These are phyloP conservation scores for Tonatia bakeri DNA, from an alignment of 2,113 vertebrate species.

Conservation along the genomic window DNA sequence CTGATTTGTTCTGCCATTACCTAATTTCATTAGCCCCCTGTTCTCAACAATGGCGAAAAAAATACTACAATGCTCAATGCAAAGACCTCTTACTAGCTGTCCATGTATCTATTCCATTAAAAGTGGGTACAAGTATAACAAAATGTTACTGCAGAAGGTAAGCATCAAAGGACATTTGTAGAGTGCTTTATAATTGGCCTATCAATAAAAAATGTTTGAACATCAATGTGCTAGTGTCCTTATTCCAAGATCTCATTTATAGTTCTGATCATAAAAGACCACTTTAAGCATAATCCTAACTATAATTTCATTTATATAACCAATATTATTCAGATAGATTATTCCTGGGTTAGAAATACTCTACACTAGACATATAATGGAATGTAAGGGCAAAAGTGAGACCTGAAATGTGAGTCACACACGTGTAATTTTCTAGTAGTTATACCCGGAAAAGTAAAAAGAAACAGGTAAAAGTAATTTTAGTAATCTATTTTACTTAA, in stretches of 20 bases:
- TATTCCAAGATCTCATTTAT: not conserved
- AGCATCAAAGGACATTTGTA: not conserved
- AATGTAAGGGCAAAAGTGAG: not conserved
- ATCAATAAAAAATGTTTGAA: constrained; percentile 23
- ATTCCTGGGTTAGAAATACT: not conserved
- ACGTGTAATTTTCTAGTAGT: not conserved
- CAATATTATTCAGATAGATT: not conserved
- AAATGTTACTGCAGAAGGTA: not conserved
- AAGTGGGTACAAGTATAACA: not conserved
- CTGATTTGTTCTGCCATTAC: not conserved
- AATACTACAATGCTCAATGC: not conserved
- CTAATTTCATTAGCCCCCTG: not conserved
- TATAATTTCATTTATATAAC: not conserved
- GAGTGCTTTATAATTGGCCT: not conserved
- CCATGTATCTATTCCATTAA: not conserved
- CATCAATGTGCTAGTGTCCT: not conserved
- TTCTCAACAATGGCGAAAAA: constrained; percentile 14
- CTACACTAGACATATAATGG: not conserved
- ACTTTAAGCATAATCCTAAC: not conserved
- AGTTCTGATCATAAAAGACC: constrained; percentile 16
- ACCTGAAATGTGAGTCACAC: not conserved
- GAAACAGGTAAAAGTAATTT: not conserved
- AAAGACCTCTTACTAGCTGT: not conserved
- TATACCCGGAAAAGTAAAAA: not conserved
- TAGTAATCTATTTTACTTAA: not conserved